A percentile compares a stretch with the other conserved stretches of the same genome.
phyloP scores from a whole-genome alignment of 2,797 vertebrate species.

The Heliangelus exortis region DNA sequence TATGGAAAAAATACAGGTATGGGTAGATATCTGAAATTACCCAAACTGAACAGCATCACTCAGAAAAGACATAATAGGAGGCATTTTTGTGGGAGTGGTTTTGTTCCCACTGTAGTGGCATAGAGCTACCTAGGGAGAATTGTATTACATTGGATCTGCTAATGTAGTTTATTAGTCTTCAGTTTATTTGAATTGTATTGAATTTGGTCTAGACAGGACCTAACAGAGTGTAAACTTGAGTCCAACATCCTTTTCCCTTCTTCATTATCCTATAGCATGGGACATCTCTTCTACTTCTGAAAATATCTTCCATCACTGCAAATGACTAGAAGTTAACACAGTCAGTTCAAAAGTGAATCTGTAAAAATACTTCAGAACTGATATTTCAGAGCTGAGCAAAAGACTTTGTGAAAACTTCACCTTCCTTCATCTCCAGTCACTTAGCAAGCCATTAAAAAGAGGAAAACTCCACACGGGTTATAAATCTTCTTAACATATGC shows the following conservation, averaged over 20 bases:
- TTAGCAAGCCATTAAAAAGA: background rate
- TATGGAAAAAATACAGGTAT: background rate
- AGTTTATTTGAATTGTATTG: background rate
- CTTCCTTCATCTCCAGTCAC: background rate
- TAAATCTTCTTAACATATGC: background rate
- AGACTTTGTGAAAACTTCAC: background rate
- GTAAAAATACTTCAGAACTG: background rate
- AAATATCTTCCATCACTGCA: background rate
- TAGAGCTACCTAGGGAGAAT: background rate
- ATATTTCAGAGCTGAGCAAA: background rate
- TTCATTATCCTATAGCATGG: background rate
- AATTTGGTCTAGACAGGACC: background rate
- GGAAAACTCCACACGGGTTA: background rate
- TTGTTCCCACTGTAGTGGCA: background rate
- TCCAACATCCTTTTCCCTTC: background rate
- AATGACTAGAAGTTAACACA: background rate
- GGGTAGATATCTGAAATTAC: background rate
- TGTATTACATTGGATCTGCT: background rate
- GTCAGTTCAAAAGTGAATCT: background rate
- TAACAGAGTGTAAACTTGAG: background rate
- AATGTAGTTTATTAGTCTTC: background rate
- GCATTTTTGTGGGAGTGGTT: background rate
- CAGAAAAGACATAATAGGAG: background rate
- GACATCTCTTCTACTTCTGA: background rate
- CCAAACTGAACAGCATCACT: background rate